Evolutionary conservation across 2,113 vertebrate species (phyloP).

Genomic region (Platichthys stellatus): DNA sequence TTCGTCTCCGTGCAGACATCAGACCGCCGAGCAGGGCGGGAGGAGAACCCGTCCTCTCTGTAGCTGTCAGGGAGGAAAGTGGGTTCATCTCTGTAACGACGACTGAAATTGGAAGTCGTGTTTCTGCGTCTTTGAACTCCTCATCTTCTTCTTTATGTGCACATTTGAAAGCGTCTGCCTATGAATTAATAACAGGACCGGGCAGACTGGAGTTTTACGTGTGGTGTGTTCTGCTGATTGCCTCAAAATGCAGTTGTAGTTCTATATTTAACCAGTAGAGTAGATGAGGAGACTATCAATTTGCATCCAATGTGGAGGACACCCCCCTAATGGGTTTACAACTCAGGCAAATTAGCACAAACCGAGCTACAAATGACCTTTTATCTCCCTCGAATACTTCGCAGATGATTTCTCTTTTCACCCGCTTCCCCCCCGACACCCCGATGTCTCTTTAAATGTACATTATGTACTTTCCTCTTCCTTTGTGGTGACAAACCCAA

Average conservation of each 20-base stretch:
- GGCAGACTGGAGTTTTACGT: neutral
- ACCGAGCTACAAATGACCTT: constrained; percentile 35
- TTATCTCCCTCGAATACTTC: constrained; percentile 35
- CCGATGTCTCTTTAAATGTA: neutral
- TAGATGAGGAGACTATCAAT: neutral
- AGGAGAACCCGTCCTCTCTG: neutral
- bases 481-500: neutral
- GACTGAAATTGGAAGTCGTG: constrained; percentile 16
- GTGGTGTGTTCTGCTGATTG: constrained; percentile 17
- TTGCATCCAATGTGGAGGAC: neutral
- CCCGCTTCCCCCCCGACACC: constrained; percentile 1
- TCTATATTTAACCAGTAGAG: no score
- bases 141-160: constrained; percentile 15
- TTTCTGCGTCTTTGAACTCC: constrained; percentile 22
- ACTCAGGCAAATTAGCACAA: constrained; percentile 38
- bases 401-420: neutral
- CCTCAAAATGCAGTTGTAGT: neutral
- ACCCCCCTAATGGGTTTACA: constrained; percentile 19
- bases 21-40: neutral
- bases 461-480: neutral
- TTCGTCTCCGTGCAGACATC: neutral
- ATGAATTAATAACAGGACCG: constrained; percentile 47
- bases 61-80: constrained; percentile 1
- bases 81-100: neutral
- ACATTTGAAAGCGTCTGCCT: constrained; percentile 23